Evolutionary conservation across 2,113 vertebrate genomes (phyloP).

Genomic region (Eulemur rufifrons): DNA sequence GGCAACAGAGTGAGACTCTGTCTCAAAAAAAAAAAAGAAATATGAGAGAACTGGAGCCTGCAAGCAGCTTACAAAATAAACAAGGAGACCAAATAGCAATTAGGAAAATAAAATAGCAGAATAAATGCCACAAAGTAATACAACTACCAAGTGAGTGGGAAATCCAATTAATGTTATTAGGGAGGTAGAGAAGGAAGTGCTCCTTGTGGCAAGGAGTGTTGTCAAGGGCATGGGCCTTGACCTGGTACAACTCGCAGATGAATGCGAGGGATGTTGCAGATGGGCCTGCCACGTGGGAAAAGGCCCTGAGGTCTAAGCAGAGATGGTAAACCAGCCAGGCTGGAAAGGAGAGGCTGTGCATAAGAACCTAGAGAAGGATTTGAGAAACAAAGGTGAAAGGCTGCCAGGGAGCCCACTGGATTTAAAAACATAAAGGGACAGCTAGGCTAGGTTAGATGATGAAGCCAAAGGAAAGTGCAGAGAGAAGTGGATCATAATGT

Average conservation of each 20-base stretch:
- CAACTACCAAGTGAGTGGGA: neutral
- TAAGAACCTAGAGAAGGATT: neutral
- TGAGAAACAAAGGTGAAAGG: neutral
- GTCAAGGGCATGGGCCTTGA: neutral
- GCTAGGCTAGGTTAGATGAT: neutral
- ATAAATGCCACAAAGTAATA: neutral
- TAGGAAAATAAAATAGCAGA: neutral
- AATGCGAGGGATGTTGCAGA: neutral
- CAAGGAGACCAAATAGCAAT: neutral
- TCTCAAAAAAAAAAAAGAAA: too few species aligned
- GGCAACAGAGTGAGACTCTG: too few species aligned
- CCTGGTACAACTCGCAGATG: neutral
- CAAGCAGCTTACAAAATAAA: neutral
- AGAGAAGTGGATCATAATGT: neutral
- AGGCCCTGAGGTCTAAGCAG: neutral
- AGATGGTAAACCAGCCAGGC: neutral
- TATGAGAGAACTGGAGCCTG: neutral
- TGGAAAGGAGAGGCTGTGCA: neutral
- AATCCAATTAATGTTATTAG: neutral
- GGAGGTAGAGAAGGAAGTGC: neutral
- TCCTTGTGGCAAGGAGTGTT: neutral
- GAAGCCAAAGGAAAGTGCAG: neutral
- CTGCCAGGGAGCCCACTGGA: neutral
- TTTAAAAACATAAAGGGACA: neutral
- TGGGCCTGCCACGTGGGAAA: neutral